Conservation (phyloP, 1,140 invertebrate genomes). For the Samia ricini region DNA sequence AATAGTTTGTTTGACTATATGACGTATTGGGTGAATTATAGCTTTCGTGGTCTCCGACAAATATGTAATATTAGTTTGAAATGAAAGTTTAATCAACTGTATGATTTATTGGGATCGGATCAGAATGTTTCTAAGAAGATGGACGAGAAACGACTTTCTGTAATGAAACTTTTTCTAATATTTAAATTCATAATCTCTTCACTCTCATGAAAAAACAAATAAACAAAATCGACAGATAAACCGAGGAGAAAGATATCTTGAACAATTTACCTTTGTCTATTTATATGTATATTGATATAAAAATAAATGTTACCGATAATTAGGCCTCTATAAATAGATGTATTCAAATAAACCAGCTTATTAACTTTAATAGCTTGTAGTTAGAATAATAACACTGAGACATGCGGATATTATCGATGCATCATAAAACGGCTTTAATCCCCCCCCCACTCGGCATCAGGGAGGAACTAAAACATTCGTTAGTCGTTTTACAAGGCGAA, state of each 20-base stretch:
- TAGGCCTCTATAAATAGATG: conserved; percentile 2
- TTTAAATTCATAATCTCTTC: too few relatives aligned
- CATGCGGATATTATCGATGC: neutral
- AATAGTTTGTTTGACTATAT: conserved; percentile 4
- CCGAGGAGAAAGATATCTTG: too few relatives aligned
- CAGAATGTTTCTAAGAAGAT: too few relatives aligned
- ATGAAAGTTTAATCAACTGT: neutral
- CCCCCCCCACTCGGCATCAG: conserved; percentile 15
- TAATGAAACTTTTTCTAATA: too few relatives aligned
- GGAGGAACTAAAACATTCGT: conserved; percentile 39
- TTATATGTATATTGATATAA: neutral
- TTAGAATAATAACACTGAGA: neutral
- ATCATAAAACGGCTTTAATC: neutral
- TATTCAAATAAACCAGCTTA: neutral
- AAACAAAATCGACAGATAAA: too few relatives aligned
- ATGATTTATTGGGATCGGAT: too few relatives aligned
- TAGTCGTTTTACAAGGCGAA: conserved; percentile 37
- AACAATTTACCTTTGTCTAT: too few relatives aligned
- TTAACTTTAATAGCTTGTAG: neutral
- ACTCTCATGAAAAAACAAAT: too few relatives aligned
- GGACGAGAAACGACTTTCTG: too few relatives aligned
- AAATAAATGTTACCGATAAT: neutral
- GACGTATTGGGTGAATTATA: neutral
- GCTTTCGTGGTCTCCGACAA: neutral
- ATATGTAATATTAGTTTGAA: neutral